Percentiles rank a stretch among this genome's conserved stretches.
Conservation (phyloP, 2,113 vertebrate genomes). For the Colius striatus region DNA sequence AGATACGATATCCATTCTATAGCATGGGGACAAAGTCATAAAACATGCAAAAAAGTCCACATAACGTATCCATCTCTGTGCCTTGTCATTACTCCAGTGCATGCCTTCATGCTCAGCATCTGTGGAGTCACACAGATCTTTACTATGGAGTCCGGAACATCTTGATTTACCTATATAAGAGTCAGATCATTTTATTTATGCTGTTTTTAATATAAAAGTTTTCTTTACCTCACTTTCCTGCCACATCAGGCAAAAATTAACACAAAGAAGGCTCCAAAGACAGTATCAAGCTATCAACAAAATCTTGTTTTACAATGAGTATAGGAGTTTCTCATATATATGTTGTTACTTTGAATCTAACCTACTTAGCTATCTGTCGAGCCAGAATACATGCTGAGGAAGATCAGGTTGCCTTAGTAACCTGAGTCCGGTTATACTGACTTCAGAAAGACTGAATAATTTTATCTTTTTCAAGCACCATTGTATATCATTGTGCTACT, state of each 20-base stretch:
- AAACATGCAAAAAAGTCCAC: background rate
- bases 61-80: background rate
- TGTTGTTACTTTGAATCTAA: background rate
- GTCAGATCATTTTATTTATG: background rate
- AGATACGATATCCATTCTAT: background rate
- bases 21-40: background rate
- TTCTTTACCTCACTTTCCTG: background rate
- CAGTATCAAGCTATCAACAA: background rate
- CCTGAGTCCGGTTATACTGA: background rate
- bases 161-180: background rate
- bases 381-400: slow-evolving; percentile 15
- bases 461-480: slow-evolving; percentile 3
- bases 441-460: slow-evolving; percentile 16
- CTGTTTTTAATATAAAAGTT: background rate
- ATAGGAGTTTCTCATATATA: background rate
- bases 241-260: background rate
- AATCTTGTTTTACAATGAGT: background rate
- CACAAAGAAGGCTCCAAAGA: background rate
- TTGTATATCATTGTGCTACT: background rate
- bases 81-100: background rate
- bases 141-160: background rate
- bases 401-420: slow-evolving; percentile 61
- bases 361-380: background rate
- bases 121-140: background rate
- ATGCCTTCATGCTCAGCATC: background rate